Evolutionary conservation across 2,888 invertebrate species (phyloP).

Genomic region (Merodon equestris): DNA sequence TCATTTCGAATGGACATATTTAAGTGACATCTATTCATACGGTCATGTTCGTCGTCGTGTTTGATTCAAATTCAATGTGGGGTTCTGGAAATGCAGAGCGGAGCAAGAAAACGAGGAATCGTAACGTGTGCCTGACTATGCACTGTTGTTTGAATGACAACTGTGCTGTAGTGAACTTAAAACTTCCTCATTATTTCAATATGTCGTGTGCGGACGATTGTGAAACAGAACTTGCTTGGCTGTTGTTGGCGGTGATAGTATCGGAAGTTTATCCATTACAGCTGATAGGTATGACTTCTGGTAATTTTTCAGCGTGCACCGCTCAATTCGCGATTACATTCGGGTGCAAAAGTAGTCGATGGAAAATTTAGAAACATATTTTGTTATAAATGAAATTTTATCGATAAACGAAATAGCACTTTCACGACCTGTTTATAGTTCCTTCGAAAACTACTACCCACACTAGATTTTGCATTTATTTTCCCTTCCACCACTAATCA

Average conservation of each 20-base stretch:
- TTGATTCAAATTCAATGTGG: conserved; percentile 45
- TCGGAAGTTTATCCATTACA: conserved; percentile 68
- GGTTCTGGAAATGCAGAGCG: conserved; percentile 8
- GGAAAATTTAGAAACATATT: no score
- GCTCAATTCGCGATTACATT: conserved; percentile 50
- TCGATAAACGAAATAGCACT: no score
- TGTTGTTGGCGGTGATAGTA: conserved; percentile 54
- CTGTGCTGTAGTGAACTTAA: conserved; percentile 51
- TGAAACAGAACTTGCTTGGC: conserved; percentile 40
- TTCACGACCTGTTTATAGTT: no score
- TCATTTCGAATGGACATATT: conserved; percentile 65
- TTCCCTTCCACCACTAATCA: no score
- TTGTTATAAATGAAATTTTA: no score
- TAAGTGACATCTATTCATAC: conserved; percentile 67
- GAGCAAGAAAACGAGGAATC: conserved; percentile 30
- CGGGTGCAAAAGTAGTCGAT: conserved; percentile 2
- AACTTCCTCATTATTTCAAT: conserved; percentile 66
- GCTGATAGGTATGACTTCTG: conserved; percentile 65
- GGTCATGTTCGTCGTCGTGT: conserved; percentile 35
- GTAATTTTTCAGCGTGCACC: conserved; percentile 50
- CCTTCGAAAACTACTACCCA: no score
- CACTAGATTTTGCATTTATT: no score
- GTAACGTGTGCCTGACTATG: conserved; percentile 57
- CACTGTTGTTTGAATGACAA: conserved; percentile 34
- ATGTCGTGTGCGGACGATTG: conserved; percentile 53